phyloP scores from a whole-genome alignment of 2,113 vertebrate genomes.

The Mormyrus lacerda region DNA sequence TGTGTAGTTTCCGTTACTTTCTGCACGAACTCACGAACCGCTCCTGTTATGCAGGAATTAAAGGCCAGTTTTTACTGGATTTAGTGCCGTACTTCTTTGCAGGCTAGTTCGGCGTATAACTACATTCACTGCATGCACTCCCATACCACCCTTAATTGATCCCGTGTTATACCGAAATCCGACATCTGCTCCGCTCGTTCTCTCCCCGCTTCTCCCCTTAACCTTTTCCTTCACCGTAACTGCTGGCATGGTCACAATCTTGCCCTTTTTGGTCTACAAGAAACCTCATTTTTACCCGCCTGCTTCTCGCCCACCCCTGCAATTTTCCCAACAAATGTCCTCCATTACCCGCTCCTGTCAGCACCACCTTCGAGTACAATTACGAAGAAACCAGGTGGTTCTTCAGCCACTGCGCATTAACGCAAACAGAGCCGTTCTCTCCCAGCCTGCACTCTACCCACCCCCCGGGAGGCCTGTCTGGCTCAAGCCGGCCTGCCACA shows the following conservation, averaged over 20 bases:
- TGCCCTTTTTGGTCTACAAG: background rate
- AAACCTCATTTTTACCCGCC: background rate
- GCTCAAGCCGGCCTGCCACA: background rate
- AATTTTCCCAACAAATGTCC: background rate
- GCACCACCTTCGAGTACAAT: background rate
- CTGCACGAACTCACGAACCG: background rate
- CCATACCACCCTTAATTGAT: background rate
- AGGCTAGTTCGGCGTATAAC: background rate
- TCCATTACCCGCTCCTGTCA: background rate
- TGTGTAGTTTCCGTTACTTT: background rate
- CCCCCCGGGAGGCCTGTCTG: background rate
- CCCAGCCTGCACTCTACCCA: too few species aligned
- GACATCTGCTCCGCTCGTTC: background rate
- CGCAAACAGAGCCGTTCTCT: background rate
- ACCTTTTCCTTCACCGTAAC: background rate
- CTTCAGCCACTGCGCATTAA: background rate
- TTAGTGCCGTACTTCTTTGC: background rate
- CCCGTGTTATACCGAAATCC: background rate
- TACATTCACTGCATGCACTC: background rate
- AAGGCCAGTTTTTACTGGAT: background rate
- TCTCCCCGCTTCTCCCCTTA: background rate
- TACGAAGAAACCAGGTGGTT: background rate
- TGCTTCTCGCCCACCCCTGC: background rate
- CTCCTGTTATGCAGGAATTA: background rate
- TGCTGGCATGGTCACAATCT: background rate